Conservation (phyloP, 1,140 invertebrate species). For the Diorhabda sublineata region DNA sequence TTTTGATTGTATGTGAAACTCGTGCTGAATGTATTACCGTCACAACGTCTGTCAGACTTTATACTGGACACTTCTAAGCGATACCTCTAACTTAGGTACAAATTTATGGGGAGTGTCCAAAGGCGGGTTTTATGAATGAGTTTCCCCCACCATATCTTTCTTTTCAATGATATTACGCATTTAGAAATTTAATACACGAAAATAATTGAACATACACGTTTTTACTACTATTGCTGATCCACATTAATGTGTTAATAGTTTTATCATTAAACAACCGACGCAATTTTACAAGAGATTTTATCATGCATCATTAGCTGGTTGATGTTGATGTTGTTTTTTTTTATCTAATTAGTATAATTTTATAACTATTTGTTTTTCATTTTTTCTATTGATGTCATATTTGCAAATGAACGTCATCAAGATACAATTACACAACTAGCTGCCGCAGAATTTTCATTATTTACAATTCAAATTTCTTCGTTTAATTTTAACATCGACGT, state of each 20-base stretch:
- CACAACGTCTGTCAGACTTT: slow-evolving; percentile 29
- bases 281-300: neutral
- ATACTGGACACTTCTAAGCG: slow-evolving; percentile 23
- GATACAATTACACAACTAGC: too few relatives aligned
- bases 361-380: too few relatives aligned
- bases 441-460: too few relatives aligned
- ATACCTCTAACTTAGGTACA: slow-evolving; percentile 18
- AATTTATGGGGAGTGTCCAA: slow-evolving; percentile 28
- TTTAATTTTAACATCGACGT: too few relatives aligned
- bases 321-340: neutral
- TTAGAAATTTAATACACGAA: neutral
- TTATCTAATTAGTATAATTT: neutral
- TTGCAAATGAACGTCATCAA: too few relatives aligned
- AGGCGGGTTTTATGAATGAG: slow-evolving; percentile 20
- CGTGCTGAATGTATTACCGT: slow-evolving; percentile 22
- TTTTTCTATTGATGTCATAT: too few relatives aligned
- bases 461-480: too few relatives aligned
- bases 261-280: neutral
- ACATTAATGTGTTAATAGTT: neutral
- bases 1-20: slow-evolving; percentile 22
- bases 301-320: neutral
- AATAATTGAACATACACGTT: neutral
- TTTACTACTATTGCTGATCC: neutral
- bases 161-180: slow-evolving; percentile 1
- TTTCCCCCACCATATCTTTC: slow-evolving; percentile 15